These are phyloP conservation scores for Oreochromis tanganicae DNA, from an alignment of 2,113 vertebrate genomes.

Conservation along the genomic window DNA sequence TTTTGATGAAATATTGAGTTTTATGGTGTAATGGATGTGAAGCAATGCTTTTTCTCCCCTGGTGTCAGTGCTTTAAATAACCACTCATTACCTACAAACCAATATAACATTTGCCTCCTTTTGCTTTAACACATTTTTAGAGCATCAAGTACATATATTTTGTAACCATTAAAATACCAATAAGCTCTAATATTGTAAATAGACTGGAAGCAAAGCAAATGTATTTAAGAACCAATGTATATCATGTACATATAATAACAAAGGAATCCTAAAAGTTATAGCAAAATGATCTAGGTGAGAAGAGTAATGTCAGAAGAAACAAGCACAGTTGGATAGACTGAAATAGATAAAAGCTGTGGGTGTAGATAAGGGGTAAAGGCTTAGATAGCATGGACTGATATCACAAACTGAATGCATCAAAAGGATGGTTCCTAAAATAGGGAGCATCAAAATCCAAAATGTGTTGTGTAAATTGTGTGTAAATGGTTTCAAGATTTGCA, in stretches of 20 bases:
- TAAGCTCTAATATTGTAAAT: conserved; percentile 79
- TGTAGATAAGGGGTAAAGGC: neutral
- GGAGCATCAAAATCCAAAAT: conserved; percentile 8
- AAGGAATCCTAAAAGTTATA: conserved; percentile 46
- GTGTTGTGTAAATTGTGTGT: conserved; percentile 58
- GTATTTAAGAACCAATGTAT: conserved; percentile 77
- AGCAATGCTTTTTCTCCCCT: neutral
- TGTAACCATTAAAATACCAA: conserved; percentile 59
- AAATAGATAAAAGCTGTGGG: neutral
- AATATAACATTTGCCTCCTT: conserved; percentile 9
- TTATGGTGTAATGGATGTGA: neutral
- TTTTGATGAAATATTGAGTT: neutral
- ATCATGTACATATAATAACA: conserved; percentile 75
- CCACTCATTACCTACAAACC: conserved; percentile 5
- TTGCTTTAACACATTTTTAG: conserved; percentile 5
- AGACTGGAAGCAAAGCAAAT: conserved; percentile 60
- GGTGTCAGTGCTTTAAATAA: neutral
- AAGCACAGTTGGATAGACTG: neutral
- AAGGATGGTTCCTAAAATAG: neutral
- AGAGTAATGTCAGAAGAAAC: conserved; percentile 16
- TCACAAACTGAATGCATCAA: neutral
- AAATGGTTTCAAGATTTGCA: conserved; percentile 60
- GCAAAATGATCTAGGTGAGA: conserved; percentile 39
- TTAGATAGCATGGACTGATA: conserved; percentile 4
- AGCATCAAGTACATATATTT: conserved; percentile 44